Base-by-base conservation (phyloP, 1,140 invertebrate genomes). In the Aphaenogaster floridana region DNA sequence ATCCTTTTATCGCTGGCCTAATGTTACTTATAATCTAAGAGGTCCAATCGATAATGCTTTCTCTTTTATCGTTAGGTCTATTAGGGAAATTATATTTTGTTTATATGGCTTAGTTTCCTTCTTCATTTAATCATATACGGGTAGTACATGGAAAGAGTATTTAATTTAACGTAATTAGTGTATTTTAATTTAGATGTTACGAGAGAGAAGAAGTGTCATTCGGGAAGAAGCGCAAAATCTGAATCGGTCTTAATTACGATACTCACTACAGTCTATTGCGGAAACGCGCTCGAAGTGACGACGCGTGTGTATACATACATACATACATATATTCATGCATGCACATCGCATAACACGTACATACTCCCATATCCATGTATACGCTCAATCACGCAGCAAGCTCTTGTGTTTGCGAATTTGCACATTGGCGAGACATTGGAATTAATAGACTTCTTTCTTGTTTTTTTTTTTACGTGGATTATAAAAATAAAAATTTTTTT, bases 171-270 rank as follows among this genome's bases (percentile, higher is more conserved):
- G 15, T 17, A 45, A 69, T 45, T 81, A 28, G 45, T 68, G 11
- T 54, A 45, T 59, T 71, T 71, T 42, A 81, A 42, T 71, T 61
- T 79, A 66, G 17, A 42, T 28, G n/a, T 48, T 63, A 63, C n/a
- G 45, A 21, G 17, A 64, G 15, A 42, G 6, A 52, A 42, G 28
- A 57, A 50, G 39, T 74, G 36, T 50, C 34, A 13, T 28, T 71
- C 21, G 13, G 15, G 45, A 17, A 74, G 28, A 76, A 76, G 54
- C 34, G 42, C 52, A 54, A 28, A 28, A 28, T 28, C 54, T 84
- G 54, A 83, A 84, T 84, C 80, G 80, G 80, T 42, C 80, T 84
- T 84, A 84, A 84, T 61, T 84, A 57, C 42, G 54, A 76, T 84
- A 84, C 54, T 76, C 69, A 74, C 13, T 74, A 61, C 69, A 76